Evolutionary conservation across 30 jellyfish, hydroid and myxozoan genomes (phyloP).

Genomic region (Aurelia sp.): DNA sequence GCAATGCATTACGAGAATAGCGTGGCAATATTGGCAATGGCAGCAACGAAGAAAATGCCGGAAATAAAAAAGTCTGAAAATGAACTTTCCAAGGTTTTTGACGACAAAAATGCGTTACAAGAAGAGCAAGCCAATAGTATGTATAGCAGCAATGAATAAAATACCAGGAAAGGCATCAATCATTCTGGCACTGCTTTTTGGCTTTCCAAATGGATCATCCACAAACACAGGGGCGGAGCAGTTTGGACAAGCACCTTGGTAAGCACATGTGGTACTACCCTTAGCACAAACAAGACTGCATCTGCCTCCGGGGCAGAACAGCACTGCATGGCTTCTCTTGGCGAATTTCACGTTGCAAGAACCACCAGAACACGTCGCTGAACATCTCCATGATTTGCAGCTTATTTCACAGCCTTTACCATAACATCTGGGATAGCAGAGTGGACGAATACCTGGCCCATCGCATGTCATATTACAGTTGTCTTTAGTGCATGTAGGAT

Average conservation of each 20-base stretch:
- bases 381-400: conserved; percentile 31
- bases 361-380: conserved; percentile 26
- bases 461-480: conserved; percentile 37
- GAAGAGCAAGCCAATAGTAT: too few relatives aligned
- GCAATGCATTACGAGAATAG: too few relatives aligned
- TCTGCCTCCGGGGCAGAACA: conserved; percentile 19
- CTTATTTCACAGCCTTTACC: conserved; percentile 31
- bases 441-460: background rate
- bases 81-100: too few relatives aligned
- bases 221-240: conserved; percentile 17
- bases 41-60: too few relatives aligned
- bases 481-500: conserved; percentile 30
- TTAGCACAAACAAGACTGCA: conserved; percentile 41
- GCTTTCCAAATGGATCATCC: conserved; percentile 27
- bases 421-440: conserved; percentile 33
- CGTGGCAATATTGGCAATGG: too few relatives aligned
- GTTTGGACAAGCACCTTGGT: conserved; percentile 5
- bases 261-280: conserved; percentile 14
- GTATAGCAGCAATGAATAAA: too few relatives aligned
- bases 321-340: conserved; percentile 5
- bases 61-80: too few relatives aligned
- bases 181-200: too few relatives aligned
- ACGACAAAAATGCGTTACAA: too few relatives aligned
- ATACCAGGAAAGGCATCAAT: too few relatives aligned
- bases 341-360: conserved; percentile 30